A percentile compares a stretch with the other conserved stretches of the same genome.
Evolutionary conservation across 2,797 vertebrate species (phyloP).

Genomic region (Oreochromis mossambicus): DNA sequence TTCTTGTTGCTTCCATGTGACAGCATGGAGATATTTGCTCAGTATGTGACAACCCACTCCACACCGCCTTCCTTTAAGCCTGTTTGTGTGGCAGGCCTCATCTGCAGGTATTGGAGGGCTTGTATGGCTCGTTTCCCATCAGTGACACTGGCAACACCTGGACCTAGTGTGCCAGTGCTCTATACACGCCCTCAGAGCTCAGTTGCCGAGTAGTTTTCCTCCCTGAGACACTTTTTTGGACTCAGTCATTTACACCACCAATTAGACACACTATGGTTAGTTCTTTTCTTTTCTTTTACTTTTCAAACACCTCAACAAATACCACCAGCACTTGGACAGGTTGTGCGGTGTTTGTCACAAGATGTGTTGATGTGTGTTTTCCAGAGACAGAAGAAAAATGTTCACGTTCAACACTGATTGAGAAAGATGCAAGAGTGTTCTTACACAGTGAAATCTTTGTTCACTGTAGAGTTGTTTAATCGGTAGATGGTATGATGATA

Average conservation of each 20-base stretch:
- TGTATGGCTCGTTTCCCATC: neutral
- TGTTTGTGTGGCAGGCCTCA: neutral
- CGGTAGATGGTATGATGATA: neutral
- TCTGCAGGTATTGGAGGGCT: neutral
- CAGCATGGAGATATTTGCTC: neutral
- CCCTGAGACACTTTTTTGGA: neutral
- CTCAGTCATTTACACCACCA: neutral
- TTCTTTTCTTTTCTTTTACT: neutral
- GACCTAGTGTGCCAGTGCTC: neutral
- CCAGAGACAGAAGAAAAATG: neutral
- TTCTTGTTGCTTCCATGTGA: neutral
- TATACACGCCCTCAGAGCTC: neutral
- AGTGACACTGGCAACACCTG: neutral
- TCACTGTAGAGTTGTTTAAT: neutral
- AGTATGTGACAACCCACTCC: neutral
- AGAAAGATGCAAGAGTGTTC: neutral
- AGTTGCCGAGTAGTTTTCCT: fast-evolving
- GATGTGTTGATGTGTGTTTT: neutral
- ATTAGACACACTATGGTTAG: neutral
- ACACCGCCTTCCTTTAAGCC: neutral
- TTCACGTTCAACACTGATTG: neutral
- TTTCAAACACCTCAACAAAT: neutral
- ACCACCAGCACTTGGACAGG: neutral
- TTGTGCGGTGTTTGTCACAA: neutral
- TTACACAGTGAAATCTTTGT: fast-evolving